A percentile compares a stretch with the other conserved stretches of the same genome.
Conservation (phyloP, 2,113 vertebrate genomes). For the Lucifuga dentata region DNA sequence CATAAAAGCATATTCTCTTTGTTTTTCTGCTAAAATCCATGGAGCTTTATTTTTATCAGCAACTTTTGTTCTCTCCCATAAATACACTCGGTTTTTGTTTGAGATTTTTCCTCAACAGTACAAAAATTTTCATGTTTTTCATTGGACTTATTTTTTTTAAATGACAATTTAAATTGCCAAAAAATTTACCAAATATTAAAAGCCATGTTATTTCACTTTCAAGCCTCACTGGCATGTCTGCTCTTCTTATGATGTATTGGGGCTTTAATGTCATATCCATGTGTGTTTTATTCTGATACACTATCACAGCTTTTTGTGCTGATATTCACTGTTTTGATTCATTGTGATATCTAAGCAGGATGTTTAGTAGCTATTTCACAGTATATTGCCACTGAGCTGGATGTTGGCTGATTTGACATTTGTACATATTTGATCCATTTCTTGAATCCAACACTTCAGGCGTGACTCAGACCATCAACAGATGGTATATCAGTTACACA, state of each 20-base stretch:
- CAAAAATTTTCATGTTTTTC: no score
- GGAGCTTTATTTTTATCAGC: background rate
- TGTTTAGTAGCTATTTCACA: slow-evolving; percentile 4
- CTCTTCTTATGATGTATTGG: background rate
- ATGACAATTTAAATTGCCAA: no score
- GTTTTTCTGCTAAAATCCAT: slow-evolving; percentile 5
- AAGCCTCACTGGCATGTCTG: background rate
- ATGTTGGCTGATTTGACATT: slow-evolving; percentile 20
- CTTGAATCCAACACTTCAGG: background rate
- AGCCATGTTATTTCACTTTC: slow-evolving; percentile 6
- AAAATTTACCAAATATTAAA: no score
- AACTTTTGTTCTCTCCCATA: slow-evolving; percentile 1
- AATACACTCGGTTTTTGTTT: no score
- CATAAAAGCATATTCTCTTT: background rate
- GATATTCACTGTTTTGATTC: slow-evolving; percentile 22
- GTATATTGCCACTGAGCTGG: slow-evolving; percentile 12
- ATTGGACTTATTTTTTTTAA: no score
- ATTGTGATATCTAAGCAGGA: background rate
- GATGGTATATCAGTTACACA: slow-evolving; percentile 4
- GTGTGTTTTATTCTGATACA: slow-evolving; percentile 18
- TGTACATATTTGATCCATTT: slow-evolving; percentile 39
- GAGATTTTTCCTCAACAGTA: no score
- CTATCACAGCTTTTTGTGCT: slow-evolving; percentile 37
- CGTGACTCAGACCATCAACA: background rate
- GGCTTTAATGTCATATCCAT: slow-evolving; percentile 10